Evolutionary conservation across 1,140 invertebrate species (phyloP).

Genomic region (Diorhabda carinulata): DNA sequence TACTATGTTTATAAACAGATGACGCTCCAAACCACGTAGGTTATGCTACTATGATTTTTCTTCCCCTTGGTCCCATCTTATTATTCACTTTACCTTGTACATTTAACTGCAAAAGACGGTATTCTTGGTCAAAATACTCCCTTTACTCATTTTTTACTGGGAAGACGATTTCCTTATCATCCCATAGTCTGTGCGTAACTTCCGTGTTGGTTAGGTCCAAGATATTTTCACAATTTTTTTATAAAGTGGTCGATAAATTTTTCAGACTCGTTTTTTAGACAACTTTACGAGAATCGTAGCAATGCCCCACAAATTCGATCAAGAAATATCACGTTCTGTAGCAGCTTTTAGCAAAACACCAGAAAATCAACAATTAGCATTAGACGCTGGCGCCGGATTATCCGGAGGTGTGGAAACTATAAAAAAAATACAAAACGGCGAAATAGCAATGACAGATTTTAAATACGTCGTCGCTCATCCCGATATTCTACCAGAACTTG

Average conservation of each 20-base stretch:
- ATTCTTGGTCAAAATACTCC: too few species aligned
- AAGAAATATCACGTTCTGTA: slow-evolving; percentile 59
- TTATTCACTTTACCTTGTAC: too few species aligned
- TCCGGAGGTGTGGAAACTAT: slow-evolving; percentile 68
- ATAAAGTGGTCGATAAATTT: slow-evolving; percentile 10
- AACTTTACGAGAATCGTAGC: slow-evolving; percentile 58
- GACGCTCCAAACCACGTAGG: too few species aligned
- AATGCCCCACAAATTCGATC: slow-evolving; percentile 63
- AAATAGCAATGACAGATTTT: slow-evolving; percentile 65
- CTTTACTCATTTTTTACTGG: too few species aligned
- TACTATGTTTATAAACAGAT: too few species aligned
- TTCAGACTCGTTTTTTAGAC: slow-evolving; percentile 61
- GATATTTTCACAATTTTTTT: too few species aligned
- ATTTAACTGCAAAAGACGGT: too few species aligned
- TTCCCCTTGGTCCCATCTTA: too few species aligned
- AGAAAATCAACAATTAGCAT: slow-evolving; percentile 55
- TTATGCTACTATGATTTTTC: too few species aligned
- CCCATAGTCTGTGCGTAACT: too few species aligned
- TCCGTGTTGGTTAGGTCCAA: too few species aligned
- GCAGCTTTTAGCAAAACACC: slow-evolving; percentile 67
- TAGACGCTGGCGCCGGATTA: slow-evolving; percentile 63
- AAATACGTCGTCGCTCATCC: slow-evolving; percentile 71
- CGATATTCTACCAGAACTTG: slow-evolving; percentile 70
- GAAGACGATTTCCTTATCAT: too few species aligned
- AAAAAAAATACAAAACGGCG: slow-evolving; percentile 69